These are phyloP conservation scores for Drosophila engyochracea DNA, from an alignment of 2,888 invertebrate genomes.

Conservation along the genomic window DNA sequence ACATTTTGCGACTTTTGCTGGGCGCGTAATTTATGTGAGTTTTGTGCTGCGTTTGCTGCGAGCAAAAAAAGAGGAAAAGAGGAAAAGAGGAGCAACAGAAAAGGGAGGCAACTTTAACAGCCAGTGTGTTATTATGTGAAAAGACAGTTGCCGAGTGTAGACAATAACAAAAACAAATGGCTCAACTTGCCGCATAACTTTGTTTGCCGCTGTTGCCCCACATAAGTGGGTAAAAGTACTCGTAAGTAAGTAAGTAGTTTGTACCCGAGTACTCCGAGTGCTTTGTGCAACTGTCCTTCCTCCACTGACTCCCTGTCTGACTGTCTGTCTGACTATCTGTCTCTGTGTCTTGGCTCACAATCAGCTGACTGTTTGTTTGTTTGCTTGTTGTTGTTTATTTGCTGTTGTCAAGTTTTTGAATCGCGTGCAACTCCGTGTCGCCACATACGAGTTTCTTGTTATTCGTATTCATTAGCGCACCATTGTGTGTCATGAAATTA, in stretches of 20 bases:
- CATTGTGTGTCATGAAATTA: conserved; percentile 67
- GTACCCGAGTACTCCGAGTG: conserved; percentile 26
- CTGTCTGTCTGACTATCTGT: conserved; percentile 4
- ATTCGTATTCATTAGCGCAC: conserved; percentile 75
- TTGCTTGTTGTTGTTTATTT: conserved; percentile 35
- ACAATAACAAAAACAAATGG: conserved; percentile 61
- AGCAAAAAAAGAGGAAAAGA: conserved; percentile 7
- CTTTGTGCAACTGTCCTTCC: conserved; percentile 11
- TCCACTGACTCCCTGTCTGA: conserved; percentile 2
- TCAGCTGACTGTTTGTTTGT: conserved; percentile 50
- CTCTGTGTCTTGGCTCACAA: conserved; percentile 31
- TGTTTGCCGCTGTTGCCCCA: conserved; percentile 56
- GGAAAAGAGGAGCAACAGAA: neutral
- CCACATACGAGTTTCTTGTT: conserved; percentile 57
- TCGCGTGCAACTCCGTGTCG: conserved; percentile 45
- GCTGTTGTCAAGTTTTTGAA: conserved; percentile 54
- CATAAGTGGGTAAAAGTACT: conserved; percentile 72
- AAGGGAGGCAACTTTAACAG: conserved; percentile 54
- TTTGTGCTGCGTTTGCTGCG: conserved; percentile 60
- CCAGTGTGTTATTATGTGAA: conserved; percentile 69
- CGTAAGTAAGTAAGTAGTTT: conserved; percentile 66
- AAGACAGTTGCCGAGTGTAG: conserved; percentile 58
- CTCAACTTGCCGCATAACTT: conserved; percentile 75
- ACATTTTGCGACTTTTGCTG: conserved; percentile 75
- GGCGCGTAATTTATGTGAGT: conserved; percentile 78